These are phyloP conservation scores for Bombus pascuorum DNA, from an alignment of 1,140 invertebrate genomes.

Conservation along the genomic window DNA sequence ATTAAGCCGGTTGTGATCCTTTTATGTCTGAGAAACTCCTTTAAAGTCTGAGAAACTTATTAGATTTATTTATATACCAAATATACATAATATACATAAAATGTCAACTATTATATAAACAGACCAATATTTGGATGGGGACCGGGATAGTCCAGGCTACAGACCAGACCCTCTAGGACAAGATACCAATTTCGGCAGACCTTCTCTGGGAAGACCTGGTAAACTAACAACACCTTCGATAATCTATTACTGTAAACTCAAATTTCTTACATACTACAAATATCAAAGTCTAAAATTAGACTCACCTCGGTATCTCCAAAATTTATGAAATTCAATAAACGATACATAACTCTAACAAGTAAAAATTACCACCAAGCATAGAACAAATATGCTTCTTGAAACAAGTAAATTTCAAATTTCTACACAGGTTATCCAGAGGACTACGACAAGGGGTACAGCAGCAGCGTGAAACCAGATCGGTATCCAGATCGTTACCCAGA, in stretches of 20 bases:
- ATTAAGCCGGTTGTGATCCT: not conserved
- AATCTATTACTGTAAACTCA: not conserved
- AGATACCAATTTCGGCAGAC: constrained; percentile 82
- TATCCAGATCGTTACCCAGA: constrained; percentile 79
- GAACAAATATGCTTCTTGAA: not conserved
- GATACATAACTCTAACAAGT: not conserved
- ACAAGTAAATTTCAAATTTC: constrained; percentile 5
- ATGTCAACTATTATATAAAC: constrained; percentile 12
- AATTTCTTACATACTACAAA: not conserved
- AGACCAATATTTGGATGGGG: constrained; percentile 80
- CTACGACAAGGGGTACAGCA: constrained; percentile 76
- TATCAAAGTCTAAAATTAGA: not conserved
- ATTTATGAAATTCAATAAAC: not conserved
- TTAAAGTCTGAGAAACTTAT: not conserved
- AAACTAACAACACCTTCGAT: constrained; percentile 18
- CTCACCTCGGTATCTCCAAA: too few relatives aligned
- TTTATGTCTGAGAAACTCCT: too few relatives aligned
- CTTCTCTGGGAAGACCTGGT: constrained; percentile 81
- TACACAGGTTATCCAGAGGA: constrained; percentile 76
- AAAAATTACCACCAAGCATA: not conserved
- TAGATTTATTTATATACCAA: not conserved
- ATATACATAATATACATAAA: too few relatives aligned
- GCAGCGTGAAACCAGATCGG: constrained; percentile 77
- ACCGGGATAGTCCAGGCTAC: constrained; percentile 74
- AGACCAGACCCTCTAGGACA: constrained; percentile 83